phyloP scores from a whole-genome alignment of 2,797 vertebrate genomes.

The Orientallactaga sibirica region DNA sequence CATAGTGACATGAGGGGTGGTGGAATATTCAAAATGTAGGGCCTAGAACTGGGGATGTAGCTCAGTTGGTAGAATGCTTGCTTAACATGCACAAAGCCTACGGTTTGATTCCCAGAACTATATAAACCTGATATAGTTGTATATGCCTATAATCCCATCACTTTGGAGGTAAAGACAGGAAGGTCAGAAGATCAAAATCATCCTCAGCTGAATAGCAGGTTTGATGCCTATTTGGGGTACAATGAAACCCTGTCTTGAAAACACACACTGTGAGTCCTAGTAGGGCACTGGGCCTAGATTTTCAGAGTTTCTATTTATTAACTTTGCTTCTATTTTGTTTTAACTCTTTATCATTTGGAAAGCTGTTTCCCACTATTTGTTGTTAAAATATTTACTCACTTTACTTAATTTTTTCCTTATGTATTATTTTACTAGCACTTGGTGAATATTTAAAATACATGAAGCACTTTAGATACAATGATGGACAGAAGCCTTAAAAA shows the following conservation, averaged over 20 bases:
- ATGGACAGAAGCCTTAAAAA: not conserved
- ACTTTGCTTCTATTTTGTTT: constrained; percentile 53
- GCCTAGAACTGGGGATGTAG: too few species aligned
- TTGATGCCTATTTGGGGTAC: too few species aligned
- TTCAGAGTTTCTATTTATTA: constrained; percentile 64
- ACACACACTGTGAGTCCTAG: too few species aligned
- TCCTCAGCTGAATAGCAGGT: too few species aligned
- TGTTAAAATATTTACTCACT: constrained; percentile 40
- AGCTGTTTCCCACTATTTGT: constrained; percentile 1
- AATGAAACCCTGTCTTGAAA: too few species aligned
- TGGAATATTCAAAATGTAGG: not conserved
- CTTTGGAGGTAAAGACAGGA: too few species aligned
- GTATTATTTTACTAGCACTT: not conserved
- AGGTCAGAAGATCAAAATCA: too few species aligned
- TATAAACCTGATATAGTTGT: too few species aligned
- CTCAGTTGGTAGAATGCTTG: too few species aligned
- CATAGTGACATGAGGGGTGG: not conserved
- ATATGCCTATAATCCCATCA: too few species aligned
- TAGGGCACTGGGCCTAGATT: not conserved
- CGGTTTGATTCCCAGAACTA: too few species aligned
- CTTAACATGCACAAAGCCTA: too few species aligned
- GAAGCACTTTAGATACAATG: not conserved
- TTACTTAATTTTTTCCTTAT: constrained; percentile 6
- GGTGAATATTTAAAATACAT: constrained; percentile 7
- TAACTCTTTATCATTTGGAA: constrained; percentile 30